Conservation (phyloP, 1,140 invertebrate genomes). For the Drosophila punjabiensis region DNA sequence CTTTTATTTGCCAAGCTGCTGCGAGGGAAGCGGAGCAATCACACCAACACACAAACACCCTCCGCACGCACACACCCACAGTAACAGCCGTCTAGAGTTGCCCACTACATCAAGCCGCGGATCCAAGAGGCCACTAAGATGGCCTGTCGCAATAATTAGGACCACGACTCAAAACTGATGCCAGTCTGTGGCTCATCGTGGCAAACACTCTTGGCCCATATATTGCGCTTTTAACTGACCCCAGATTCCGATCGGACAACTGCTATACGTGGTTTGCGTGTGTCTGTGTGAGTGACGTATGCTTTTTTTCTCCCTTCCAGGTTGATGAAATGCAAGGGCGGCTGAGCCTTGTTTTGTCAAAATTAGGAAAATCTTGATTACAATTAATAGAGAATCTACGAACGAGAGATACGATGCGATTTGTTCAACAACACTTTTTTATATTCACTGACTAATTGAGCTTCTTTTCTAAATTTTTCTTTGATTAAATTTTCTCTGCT, state of each 20-base stretch:
- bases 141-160: not conserved
- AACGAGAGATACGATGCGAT: not conserved
- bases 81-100: constrained; percentile 53
- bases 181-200: not conserved
- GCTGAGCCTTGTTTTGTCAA: constrained; percentile 47
- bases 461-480: constrained; percentile 53
- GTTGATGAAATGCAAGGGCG: constrained; percentile 52
- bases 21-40: constrained; percentile 27
- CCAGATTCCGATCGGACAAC: constrained; percentile 16
- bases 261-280: constrained; percentile 51
- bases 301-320: constrained; percentile 66
- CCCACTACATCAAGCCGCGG: constrained; percentile 15
- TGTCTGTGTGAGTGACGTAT: constrained; percentile 76
- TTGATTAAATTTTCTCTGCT: constrained; percentile 73
- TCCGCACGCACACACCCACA: constrained; percentile 50
- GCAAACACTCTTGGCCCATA: not conserved
- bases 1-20: constrained; percentile 62
- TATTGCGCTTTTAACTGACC: constrained; percentile 5
- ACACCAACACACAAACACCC: constrained; percentile 58
- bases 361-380: constrained; percentile 4
- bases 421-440: constrained; percentile 52
- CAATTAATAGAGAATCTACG: constrained; percentile 2
- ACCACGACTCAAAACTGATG: not conserved
- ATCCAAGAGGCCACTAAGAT: not conserved
- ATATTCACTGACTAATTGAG: constrained; percentile 60